A percentile compares a stretch with the other conserved stretches of the same genome.
Evolutionary conservation across 2,113 vertebrate genomes (phyloP).

Genomic region (Pipra filicauda): DNA sequence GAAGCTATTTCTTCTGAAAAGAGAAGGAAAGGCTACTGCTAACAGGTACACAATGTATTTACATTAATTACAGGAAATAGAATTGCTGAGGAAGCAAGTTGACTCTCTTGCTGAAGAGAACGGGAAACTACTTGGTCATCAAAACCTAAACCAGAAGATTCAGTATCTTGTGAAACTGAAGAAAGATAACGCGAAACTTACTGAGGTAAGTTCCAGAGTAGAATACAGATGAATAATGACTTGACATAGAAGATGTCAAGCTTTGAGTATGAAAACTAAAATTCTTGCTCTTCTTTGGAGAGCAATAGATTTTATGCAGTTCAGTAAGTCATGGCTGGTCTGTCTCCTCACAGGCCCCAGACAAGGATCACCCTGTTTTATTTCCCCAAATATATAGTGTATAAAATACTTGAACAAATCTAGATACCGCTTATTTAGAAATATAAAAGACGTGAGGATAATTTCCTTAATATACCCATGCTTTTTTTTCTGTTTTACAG

Average conservation of each 20-base stretch:
- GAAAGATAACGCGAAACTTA: slow-evolving; percentile 87
- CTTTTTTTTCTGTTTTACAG: slow-evolving; percentile 57
- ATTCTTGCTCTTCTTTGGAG: neutral
- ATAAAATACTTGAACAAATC: neutral
- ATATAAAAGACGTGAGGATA: neutral
- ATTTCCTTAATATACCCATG: neutral
- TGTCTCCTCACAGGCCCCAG: neutral
- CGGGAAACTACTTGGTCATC: slow-evolving; percentile 91
- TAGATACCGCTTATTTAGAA: neutral
- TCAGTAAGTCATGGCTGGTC: neutral
- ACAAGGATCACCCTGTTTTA: neutral
- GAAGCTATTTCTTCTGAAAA: neutral
- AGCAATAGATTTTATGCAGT: neutral
- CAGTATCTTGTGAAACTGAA: slow-evolving; percentile 95
- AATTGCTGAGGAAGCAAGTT: slow-evolving; percentile 85
- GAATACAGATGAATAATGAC: neutral
- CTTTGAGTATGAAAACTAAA: neutral
- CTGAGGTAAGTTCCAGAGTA: slow-evolving; percentile 76
- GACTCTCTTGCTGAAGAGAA: slow-evolving; percentile 88
- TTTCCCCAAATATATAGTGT: neutral
- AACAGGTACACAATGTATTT: neutral
- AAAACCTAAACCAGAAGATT: slow-evolving; percentile 94
- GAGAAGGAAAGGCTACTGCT: neutral
- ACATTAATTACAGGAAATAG: slow-evolving; percentile 78
- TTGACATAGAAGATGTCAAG: neutral